phyloP scores from a whole-genome alignment of 2,797 vertebrate genomes.

The Parauchenoglanis punctatus region DNA sequence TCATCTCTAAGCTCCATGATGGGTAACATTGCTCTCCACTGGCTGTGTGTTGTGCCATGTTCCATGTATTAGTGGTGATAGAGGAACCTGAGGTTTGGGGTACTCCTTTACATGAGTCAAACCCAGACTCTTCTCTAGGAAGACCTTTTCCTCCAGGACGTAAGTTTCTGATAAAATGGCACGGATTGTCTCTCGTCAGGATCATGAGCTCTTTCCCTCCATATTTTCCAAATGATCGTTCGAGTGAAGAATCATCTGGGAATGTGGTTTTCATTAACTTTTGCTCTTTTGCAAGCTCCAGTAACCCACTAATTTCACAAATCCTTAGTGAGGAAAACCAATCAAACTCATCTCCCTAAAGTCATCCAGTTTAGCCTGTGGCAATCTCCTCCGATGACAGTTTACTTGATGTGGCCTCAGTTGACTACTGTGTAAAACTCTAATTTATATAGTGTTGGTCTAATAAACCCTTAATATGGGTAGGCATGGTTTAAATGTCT shows the following conservation, averaged over 20 bases:
- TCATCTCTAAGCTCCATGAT: conserved; percentile 28
- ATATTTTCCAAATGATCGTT: conserved; percentile 48
- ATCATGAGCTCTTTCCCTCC: conserved; percentile 62
- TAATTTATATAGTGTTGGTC: conserved; percentile 6
- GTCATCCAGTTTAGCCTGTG: conserved; percentile 45
- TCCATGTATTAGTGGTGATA: conserved; percentile 79
- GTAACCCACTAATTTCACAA: conserved; percentile 64
- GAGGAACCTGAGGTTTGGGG: conserved; percentile 89
- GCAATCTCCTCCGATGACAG: conserved; percentile 38
- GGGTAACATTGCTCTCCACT: conserved; percentile 49
- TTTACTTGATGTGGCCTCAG: conserved; percentile 55
- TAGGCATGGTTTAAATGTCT: not conserved
- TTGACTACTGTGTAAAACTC: not conserved
- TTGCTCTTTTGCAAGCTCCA: conserved; percentile 32
- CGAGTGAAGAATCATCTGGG: conserved; percentile 47
- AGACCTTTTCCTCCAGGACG: conserved; percentile 91
- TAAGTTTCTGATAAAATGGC: conserved; percentile 78
- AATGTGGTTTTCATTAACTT: conserved; percentile 52
- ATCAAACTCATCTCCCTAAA: conserved; percentile 41
- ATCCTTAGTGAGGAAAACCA: conserved; percentile 56
- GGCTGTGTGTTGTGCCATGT: conserved; percentile 67
- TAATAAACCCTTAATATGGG: not conserved
- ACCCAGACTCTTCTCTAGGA: conserved; percentile 82
- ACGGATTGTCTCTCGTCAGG: conserved; percentile 47
- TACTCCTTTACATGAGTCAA: conserved; percentile 68